phyloP scores from a whole-genome alignment of 2,797 vertebrate genomes.

The Xiphorhynchus erythropygius region DNA sequence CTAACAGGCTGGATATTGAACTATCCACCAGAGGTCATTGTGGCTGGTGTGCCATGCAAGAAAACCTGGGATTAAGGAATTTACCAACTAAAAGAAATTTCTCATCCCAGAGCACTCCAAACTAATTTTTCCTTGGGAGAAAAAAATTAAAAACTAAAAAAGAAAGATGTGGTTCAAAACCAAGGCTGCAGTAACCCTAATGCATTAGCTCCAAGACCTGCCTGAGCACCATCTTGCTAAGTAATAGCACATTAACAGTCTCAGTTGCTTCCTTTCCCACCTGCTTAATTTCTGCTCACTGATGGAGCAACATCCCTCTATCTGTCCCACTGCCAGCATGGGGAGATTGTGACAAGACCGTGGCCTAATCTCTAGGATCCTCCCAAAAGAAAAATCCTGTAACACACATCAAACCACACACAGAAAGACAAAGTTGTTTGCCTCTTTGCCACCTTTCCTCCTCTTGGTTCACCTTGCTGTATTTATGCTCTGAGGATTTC shows the following conservation, averaged over 20 bases:
- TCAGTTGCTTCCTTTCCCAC: not conserved
- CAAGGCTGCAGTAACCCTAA: not conserved
- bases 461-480: not conserved
- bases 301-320: not conserved
- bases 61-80: not conserved
- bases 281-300: not conserved
- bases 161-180: not conserved
- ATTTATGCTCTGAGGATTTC: not conserved
- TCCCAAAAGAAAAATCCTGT: not conserved
- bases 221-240: not conserved
- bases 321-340: not conserved
- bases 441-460: not conserved
- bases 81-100: not conserved
- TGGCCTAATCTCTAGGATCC: not conserved
- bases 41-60: not conserved
- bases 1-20: not conserved
- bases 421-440: not conserved
- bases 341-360: fast-evolving
- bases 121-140: not conserved
- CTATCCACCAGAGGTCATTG: fast-evolving
- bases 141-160: not conserved
- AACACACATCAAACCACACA: not conserved
- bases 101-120: not conserved
- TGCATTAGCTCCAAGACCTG: not conserved
- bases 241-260: not conserved